Evolutionary conservation across 2,797 vertebrate species (phyloP).

Genomic region (Agapornis canus): DNA sequence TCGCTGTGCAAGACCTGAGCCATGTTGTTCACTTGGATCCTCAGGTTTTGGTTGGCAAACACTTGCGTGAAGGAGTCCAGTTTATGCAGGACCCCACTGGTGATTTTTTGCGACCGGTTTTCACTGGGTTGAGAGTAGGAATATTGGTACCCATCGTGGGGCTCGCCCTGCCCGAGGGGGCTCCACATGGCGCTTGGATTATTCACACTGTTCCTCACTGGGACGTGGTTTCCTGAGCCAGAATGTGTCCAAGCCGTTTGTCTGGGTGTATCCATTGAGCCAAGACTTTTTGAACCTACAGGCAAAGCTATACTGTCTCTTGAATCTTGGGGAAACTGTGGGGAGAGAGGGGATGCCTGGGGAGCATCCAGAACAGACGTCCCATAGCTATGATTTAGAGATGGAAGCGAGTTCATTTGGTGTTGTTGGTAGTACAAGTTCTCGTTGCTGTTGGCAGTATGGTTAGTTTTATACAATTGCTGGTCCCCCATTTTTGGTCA

Average conservation of each 20-base stretch:
- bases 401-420: constrained; percentile 72
- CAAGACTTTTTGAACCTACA: constrained; percentile 79
- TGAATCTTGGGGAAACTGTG: constrained; percentile 81
- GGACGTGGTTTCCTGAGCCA: constrained; percentile 77
- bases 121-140: constrained; percentile 75
- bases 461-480: constrained; percentile 83
- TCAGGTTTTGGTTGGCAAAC: constrained; percentile 85
- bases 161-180: constrained; percentile 68
- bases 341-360: constrained; percentile 81
- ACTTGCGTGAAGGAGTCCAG: constrained; percentile 88
- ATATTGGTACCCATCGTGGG: constrained; percentile 77
- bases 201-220: constrained; percentile 70
- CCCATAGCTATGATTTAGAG: constrained; percentile 80
- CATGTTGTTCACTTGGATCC: constrained; percentile 81
- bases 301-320: constrained; percentile 78
- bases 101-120: constrained; percentile 78
- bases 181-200: constrained; percentile 80
- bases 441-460: constrained; percentile 76
- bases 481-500: constrained; percentile 85
- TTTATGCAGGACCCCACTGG: constrained; percentile 81
- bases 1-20: constrained; percentile 79
- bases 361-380: constrained; percentile 75
- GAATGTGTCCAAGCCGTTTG: constrained; percentile 77
- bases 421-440: constrained; percentile 81
- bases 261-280: constrained; percentile 75